Percentiles rank a stretch among this genome's conserved stretches.
Conservation (phyloP, 2,113 vertebrate genomes). For the Myocastor coypus region DNA sequence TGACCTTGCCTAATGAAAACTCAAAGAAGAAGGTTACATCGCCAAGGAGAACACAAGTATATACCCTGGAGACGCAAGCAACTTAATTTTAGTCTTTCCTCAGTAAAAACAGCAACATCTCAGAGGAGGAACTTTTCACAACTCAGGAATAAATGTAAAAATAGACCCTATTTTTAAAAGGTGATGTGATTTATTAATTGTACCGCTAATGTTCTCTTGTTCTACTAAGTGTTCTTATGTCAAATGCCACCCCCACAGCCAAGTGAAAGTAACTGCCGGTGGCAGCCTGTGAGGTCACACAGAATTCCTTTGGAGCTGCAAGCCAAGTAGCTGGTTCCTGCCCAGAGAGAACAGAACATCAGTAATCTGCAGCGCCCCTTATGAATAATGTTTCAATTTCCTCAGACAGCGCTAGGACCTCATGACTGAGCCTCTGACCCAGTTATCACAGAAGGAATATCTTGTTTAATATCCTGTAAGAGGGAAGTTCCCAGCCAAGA, state of each 20-base stretch:
- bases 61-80: not conserved
- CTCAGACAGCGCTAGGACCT: not conserved
- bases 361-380: not conserved
- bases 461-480: constrained; percentile 72
- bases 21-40: not conserved
- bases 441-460: not conserved
- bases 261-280: constrained; percentile 40
- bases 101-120: constrained; percentile 70
- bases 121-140: constrained; percentile 54
- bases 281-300: constrained; percentile 65
- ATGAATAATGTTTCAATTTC: not conserved
- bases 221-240: constrained; percentile 75
- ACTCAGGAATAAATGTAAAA: constrained; percentile 73
- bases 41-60: not conserved
- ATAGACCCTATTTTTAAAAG: constrained; percentile 75
- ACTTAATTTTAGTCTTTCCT: constrained; percentile 64
- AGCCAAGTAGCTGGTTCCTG: not conserved
- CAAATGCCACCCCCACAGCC: constrained; percentile 70
- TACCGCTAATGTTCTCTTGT: constrained; percentile 67
- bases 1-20: not conserved
- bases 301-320: not conserved
- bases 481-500: constrained; percentile 26
- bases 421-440: not conserved
- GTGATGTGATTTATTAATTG: constrained; percentile 72
- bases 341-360: not conserved